Base-by-base conservation (phyloP, 1,140 invertebrate species). In the Nilaparvata lugens region DNA sequence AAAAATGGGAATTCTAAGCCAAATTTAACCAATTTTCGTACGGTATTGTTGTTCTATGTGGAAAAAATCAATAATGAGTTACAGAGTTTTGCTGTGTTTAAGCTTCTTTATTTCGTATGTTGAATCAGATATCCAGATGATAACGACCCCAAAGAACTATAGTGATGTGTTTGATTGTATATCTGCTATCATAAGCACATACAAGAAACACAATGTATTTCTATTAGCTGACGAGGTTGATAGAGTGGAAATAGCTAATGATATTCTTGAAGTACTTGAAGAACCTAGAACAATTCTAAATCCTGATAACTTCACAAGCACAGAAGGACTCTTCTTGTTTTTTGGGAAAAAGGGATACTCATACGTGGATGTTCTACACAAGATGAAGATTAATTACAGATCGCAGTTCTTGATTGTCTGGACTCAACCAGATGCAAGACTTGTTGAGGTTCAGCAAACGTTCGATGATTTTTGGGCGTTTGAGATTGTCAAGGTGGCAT, bases 391-490 rank as follows among this genome's bases (percentile, higher is more conserved):
- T 2, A 38, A 35, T 28, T 52, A 58, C n/a, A 43, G 60, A 11
- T 51, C 59, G 6, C 45, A 48, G 21, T 65, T 60, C 25, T 24
- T 60, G 16, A 28, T 60, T 16, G 56, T 60, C n/a, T 63, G 40
- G 57, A 40, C 38, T 48, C 31, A 52, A 54, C 64, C 23, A 31
- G 56, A 55, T 11, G 21, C 24, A n/a, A 61, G 56, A 51, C 19
- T 58, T 0, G 35, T 60, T 21, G 31, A 59, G 3, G 53, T 65
- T 13, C 45, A 56, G 18, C 24, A 45, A 24, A 48, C 63, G 18
- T 66, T 69, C 24, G 65, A 67, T 35, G 56, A 60, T 7, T 67
- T 68, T 43, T 69, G 68, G 68, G 52, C 38, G 21, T 58, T 60
- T 35, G 64, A 68, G 53, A 62, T 69, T 18, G 53, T 68, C 25